Percentiles rank a stretch among this genome's conserved stretches.
These are phyloP conservation scores for Mungos mungo DNA, from an alignment of 2,113 vertebrate genomes.

Conservation along the genomic window DNA sequence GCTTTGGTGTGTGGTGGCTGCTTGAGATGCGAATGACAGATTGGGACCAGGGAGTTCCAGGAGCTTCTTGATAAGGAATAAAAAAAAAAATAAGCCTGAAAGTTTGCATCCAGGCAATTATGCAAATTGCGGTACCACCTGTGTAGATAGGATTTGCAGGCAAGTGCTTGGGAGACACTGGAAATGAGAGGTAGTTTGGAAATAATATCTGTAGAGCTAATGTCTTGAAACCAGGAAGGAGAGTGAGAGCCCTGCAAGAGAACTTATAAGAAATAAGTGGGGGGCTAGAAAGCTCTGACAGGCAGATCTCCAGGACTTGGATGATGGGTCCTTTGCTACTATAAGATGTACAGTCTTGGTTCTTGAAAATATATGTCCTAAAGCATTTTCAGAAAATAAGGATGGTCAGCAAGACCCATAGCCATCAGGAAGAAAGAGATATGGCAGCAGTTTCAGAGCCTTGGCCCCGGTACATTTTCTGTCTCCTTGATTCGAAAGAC, in stretches of 20 bases:
- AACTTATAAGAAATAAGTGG: not conserved
- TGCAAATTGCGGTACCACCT: not conserved
- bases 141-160: not conserved
- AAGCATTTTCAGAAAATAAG: slow-evolving; percentile 35
- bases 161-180: not conserved
- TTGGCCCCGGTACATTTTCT: slow-evolving; percentile 26
- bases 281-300: not conserved
- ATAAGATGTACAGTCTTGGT: not conserved
- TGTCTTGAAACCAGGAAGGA: not conserved
- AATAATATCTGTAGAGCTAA: not conserved
- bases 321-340: not conserved
- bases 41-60: not conserved
- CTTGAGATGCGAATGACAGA: not conserved
- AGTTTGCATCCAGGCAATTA: not conserved
- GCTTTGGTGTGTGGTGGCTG: not conserved
- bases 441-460: not conserved
- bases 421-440: slow-evolving; percentile 17
- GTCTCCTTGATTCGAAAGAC: slow-evolving; percentile 49
- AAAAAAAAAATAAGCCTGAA: not conserved
- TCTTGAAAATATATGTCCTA: slow-evolving; percentile 26
- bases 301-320: not conserved
- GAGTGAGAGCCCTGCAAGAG: not conserved
- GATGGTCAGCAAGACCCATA: not conserved
- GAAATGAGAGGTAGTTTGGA: not conserved
- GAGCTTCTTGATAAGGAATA: not conserved